Evolutionary conservation across 2,888 invertebrate genomes (phyloP), one percentile per base, ranked within the genome.

Genomic region (Limnephilus lunatus): DNA sequence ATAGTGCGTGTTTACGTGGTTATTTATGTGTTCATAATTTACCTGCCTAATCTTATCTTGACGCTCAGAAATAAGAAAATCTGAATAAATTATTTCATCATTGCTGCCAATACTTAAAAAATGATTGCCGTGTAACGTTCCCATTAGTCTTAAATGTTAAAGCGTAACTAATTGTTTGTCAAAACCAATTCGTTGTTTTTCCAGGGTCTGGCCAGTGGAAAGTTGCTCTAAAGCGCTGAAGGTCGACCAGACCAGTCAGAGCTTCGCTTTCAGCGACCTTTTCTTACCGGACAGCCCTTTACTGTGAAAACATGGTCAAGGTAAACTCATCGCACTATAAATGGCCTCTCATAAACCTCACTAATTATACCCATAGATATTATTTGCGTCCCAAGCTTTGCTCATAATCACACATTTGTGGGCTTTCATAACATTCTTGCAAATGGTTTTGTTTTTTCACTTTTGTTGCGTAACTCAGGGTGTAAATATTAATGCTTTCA

Each of bases 261-360:
- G 31, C 88, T 31, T 30, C 87, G 30, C 87, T 53, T 80, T 80
- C 88, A 68, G 88, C 88, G 68, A 31, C 25, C 53, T 31, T 68
- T 88, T 88, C 32, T 88, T 32, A 80, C 88, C 68, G 88, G 86
- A 85, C 90, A 35, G 53, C 86, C 82, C 80, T 85, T 90, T 39
- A 92, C 90, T 82, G 89, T 90, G 89, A 85, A 82, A 92, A 93
- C 85, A 93, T 93, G 93, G 93, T 93, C 91, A 93, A 93, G 93
- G 93, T 93, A 93, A 93, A 35, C 25, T 86, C 86, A 86, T 48
- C 86, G 86, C 30, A 86, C 86, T 44, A 30, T 86, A 25, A 86
- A 39, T 83, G 39, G 83, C 83, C 83, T 83, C 32, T 25, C 83
- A 19, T 83, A 83, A 86, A 68, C 86, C 86, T 48, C 25, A 86